A percentile compares a stretch with the other conserved stretches of the same genome.
Conservation (phyloP, 2,888 invertebrate genomes). For the Netelia virgata region DNA sequence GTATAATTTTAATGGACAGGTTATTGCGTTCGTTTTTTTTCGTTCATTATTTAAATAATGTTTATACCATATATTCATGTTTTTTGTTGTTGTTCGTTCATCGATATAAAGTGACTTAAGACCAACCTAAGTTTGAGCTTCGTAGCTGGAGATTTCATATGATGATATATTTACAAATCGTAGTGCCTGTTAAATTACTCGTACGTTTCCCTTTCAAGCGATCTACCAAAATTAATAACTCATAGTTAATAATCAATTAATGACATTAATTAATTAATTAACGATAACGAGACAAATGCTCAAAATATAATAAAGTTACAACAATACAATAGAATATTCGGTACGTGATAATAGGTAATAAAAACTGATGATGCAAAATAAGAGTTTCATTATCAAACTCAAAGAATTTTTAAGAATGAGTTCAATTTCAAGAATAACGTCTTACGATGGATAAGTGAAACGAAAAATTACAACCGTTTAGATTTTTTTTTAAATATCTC, state of each 20-base stretch:
- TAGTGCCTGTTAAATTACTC: conserved; percentile 3
- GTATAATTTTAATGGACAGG: conserved; percentile 77
- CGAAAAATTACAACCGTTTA: not conserved
- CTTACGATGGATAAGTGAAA: not conserved
- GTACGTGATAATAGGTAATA: conserved; percentile 36
- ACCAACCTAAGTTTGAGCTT: conserved; percentile 18
- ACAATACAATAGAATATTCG: conserved; percentile 26
- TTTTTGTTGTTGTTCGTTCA: not conserved
- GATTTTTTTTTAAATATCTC: conserved; percentile 3
- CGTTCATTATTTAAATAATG: conserved; percentile 60
- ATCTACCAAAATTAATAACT: conserved; percentile 5
- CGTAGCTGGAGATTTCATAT: conserved; percentile 17
- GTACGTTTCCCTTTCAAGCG: not conserved
- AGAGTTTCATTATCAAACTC: not conserved
- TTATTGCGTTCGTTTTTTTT: conserved; percentile 76
- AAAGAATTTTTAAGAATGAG: conserved; percentile 28
- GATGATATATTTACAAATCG: conserved; percentile 28
- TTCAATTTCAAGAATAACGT: conserved; percentile 7
- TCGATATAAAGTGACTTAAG: conserved; percentile 10
- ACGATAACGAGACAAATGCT: not conserved
- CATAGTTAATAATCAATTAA: not conserved
- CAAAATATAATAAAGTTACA: conserved; percentile 26
- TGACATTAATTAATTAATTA: conserved; percentile 9
- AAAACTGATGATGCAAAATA: conserved; percentile 12
- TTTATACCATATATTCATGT: conserved; percentile 47